Percentiles rank a stretch among this genome's conserved stretches.
These are phyloP conservation scores for Leptocoma aspasia DNA, from an alignment of 2,113 vertebrate species.

Conservation along the genomic window DNA sequence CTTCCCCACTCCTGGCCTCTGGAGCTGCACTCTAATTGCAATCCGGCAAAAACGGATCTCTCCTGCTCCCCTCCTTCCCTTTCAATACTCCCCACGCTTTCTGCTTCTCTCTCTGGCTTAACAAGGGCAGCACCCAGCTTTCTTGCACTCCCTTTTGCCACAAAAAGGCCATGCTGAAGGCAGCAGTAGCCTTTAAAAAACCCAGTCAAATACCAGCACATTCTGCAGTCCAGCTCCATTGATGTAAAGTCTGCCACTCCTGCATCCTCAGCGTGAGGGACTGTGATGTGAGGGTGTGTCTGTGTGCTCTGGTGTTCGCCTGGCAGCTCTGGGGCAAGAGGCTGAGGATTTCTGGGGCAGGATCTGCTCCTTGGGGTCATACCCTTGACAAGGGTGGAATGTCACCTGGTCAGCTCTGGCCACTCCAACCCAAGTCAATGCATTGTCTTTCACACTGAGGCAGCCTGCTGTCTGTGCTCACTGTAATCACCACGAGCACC, in stretches of 20 bases:
- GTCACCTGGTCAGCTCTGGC: neutral
- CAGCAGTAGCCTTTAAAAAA: neutral
- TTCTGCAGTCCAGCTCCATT: neutral
- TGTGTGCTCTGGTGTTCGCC: neutral
- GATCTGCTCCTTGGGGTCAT: neutral
- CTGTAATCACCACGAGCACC: neutral
- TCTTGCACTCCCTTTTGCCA: neutral
- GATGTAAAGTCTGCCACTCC: neutral
- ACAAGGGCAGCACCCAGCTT: neutral
- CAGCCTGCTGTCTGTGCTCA: neutral
- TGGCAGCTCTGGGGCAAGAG: neutral
- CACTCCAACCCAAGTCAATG: neutral
- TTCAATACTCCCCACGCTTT: neutral
- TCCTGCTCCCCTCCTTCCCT: neutral
- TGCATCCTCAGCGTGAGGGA: rapidly evolving
- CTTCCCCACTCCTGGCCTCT: neutral
- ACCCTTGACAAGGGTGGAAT: neutral
- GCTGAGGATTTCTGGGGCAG: neutral
- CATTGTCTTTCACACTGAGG: neutral
- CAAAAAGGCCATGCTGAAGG: neutral
- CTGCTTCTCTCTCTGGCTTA: neutral
- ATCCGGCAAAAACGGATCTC: neutral
- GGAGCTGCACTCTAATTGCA: neutral
- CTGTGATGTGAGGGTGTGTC: neutral
- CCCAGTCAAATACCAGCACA: neutral